A percentile compares a stretch with the other conserved stretches of the same genome.
These are phyloP conservation scores for Alviniconcha strummeri DNA, from an alignment of 2,888 invertebrate genomes.

Conservation along the genomic window DNA sequence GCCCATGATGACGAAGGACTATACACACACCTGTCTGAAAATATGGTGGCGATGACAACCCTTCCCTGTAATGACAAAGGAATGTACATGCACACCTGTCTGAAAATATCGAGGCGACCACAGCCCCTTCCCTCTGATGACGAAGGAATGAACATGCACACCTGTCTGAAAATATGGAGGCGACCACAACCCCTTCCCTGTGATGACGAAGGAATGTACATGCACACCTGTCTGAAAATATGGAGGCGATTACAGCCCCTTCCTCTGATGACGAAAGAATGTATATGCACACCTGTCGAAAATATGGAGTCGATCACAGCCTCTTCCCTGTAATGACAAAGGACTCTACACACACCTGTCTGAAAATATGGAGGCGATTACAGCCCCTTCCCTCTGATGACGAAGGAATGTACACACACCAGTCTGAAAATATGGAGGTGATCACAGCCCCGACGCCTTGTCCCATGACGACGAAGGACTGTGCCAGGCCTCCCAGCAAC, in stretches of 20 bases:
- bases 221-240: no score
- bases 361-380: neutral
- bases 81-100: neutral
- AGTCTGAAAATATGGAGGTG: constrained; percentile 22
- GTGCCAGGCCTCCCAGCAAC: constrained; percentile 30
- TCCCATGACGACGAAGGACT: constrained; percentile 31
- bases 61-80: neutral
- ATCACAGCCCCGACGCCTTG: constrained; percentile 31
- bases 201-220: neutral
- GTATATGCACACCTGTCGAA: neutral
- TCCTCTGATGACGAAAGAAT: no score
- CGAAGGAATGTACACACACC: neutral
- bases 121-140: no score
- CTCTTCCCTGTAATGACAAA: neutral
- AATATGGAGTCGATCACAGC: neutral
- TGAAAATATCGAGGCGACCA: no score
- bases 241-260: no score
- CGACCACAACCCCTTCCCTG: neutral
- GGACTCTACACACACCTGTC: neutral
- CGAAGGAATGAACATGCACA: no score
- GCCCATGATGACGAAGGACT: neutral
- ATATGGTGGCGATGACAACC: neutral
- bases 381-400: neutral
- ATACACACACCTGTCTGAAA: neutral
- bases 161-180: no score